Percentiles rank a stretch among this genome's conserved stretches.
phyloP scores from a whole-genome alignment of 2,888 invertebrate species.

The Eucriotettix oculatus region DNA sequence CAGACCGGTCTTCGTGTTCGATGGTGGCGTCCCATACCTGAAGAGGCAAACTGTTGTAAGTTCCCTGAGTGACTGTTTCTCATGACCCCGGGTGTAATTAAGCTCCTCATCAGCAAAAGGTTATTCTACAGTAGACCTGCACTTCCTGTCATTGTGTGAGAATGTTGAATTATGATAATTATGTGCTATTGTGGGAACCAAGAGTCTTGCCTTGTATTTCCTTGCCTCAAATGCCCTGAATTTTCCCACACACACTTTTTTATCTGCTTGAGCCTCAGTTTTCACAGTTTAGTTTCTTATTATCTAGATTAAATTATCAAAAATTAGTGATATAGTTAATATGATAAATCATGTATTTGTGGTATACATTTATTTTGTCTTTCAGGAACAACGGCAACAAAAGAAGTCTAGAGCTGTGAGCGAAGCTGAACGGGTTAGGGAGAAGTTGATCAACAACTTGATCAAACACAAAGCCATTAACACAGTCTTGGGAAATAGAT shows the following conservation, averaged over 20 bases:
- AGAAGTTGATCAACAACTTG: conserved; percentile 52
- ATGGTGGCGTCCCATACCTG: conserved; percentile 82
- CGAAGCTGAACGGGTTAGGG: conserved; percentile 55
- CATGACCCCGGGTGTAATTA: conserved; percentile 12
- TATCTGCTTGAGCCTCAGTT: no score
- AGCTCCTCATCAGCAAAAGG: conserved; percentile 12
- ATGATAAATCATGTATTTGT: neutral
- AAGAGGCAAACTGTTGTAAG: conserved; percentile 86
- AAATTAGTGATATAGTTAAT: neutral
- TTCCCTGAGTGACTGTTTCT: conserved; percentile 14
- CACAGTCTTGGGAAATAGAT: conserved; percentile 8
- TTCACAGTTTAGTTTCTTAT: no score
- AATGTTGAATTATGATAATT: conserved; percentile 13
- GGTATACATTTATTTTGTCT: neutral
- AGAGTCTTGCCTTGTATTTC: conserved; percentile 8
- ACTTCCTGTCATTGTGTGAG: conserved; percentile 14
- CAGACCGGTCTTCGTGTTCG: conserved; percentile 96
- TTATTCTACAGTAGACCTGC: conserved; percentile 10
- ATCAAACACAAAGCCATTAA: conserved; percentile 62
- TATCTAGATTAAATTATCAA: neutral
- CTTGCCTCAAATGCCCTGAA: conserved; percentile 1
- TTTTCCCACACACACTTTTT: neutral
- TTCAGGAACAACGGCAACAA: conserved; percentile 58
- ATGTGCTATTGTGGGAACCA: conserved; percentile 10
- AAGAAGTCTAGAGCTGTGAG: conserved; percentile 50